Conservation (phyloP, 2,113 vertebrate species). For the Pundamilia nyererei region DNA sequence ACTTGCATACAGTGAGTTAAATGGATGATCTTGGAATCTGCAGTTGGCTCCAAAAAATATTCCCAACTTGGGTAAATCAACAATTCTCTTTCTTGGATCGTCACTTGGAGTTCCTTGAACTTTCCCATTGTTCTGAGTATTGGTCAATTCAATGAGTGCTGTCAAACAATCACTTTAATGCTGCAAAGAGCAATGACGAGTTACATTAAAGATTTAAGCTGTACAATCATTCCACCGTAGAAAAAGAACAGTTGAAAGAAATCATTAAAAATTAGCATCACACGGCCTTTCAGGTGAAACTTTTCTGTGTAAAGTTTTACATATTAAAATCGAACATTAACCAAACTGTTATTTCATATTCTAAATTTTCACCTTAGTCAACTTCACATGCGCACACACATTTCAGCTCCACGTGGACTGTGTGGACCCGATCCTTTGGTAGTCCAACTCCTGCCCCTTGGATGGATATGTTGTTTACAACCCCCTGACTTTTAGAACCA, state of each 20-base stretch:
- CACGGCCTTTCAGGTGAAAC: not conserved
- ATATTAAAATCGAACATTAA: not conserved
- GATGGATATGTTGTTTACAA: slow-evolving; percentile 69
- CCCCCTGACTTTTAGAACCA: slow-evolving; percentile 50
- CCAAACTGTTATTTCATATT: not conserved
- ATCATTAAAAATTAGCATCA: not conserved
- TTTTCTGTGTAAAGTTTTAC: not conserved
- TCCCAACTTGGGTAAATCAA: not conserved
- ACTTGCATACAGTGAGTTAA: not conserved
- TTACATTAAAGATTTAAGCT: not conserved
- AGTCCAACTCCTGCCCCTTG: slow-evolving; percentile 66
- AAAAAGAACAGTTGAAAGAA: not conserved
- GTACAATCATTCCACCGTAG: not conserved
- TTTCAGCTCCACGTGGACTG: slow-evolving; percentile 72
- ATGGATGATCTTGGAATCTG: not conserved
- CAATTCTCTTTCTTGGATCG: not conserved
- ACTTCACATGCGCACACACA: not conserved
- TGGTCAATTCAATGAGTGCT: not conserved
- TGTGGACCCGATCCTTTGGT: slow-evolving; percentile 63
- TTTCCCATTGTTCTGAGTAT: not conserved
- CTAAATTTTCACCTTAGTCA: not conserved
- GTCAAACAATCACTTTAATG: not conserved
- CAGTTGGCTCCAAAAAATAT: not conserved
- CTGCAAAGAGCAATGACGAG: not conserved
- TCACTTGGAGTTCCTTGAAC: not conserved